These are phyloP conservation scores for Rugalucina vietnamica DNA, from an alignment of 2,888 invertebrate genomes.

Conservation along the genomic window DNA sequence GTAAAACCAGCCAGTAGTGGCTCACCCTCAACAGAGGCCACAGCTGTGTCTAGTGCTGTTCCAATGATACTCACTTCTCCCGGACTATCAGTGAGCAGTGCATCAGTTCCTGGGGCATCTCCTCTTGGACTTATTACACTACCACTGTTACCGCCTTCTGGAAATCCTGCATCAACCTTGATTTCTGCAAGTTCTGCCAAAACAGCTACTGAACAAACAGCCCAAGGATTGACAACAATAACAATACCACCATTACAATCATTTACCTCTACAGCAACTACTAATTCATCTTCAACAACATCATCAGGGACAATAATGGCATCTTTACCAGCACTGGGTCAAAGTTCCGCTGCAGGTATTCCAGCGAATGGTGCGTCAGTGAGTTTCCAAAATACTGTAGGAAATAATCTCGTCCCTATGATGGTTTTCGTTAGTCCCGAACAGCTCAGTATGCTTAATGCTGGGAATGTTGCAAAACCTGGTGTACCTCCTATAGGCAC, in stretches of 20 bases:
- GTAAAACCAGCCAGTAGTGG: not conserved
- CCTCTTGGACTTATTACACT: not conserved
- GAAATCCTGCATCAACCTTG: not conserved
- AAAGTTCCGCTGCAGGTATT: not conserved
- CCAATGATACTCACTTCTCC: not conserved
- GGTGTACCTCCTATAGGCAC: too few relatives aligned
- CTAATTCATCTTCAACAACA: not conserved
- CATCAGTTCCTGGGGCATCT: not conserved
- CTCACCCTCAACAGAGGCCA: not conserved
- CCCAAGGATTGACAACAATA: not conserved
- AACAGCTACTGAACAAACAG: not conserved
- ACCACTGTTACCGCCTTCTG: not conserved
- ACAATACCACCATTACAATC: too few relatives aligned
- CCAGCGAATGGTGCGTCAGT: not conserved
- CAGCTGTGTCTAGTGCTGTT: not conserved
- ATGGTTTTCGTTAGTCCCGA: too few relatives aligned
- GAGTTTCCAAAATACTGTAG: not conserved
- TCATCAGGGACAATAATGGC: not conserved
- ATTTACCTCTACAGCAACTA: too few relatives aligned
- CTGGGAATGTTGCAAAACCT: too few relatives aligned
- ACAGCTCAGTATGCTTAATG: too few relatives aligned
- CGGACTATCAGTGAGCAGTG: not conserved
- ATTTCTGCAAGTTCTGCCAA: too few relatives aligned
- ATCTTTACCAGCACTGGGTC: not conserved
- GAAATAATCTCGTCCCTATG: not conserved